phyloP scores from a whole-genome alignment of 35 echinoderm and acorn worm species.

The Nesometra sesokonis region DNA sequence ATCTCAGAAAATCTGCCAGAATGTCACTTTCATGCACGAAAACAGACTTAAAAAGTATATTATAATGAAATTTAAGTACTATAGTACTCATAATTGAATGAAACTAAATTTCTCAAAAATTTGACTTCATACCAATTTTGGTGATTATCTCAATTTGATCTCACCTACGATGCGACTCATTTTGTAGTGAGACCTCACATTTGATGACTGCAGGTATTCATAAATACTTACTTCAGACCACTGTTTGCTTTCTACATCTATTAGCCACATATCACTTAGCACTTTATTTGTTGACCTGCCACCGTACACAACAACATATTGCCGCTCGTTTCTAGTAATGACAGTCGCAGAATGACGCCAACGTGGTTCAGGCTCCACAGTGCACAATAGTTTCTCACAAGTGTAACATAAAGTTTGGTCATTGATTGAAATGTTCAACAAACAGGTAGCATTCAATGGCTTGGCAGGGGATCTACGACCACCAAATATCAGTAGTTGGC shows the following conservation, averaged over 20 bases:
- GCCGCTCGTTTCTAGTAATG: neutral
- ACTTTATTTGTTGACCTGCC: slow-evolving; percentile 29
- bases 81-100: no score
- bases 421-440: slow-evolving; percentile 8
- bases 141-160: no score
- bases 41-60: no score
- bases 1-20: no score
- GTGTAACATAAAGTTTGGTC: neutral
- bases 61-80: no score
- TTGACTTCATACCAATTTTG: no score
- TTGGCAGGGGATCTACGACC: slow-evolving; percentile 79
- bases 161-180: no score
- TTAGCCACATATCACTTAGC: slow-evolving; percentile 37
- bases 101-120: no score
- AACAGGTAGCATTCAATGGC: slow-evolving; percentile 14
- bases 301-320: slow-evolving; percentile 49
- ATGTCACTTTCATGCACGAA: no score
- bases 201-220: no score
- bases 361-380: slow-evolving; percentile 21
- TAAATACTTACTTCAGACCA: neutral
- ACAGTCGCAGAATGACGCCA: slow-evolving; percentile 64
- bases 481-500: slow-evolving; percentile 52
- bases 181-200: no score
- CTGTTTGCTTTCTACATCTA: slow-evolving; percentile 15
- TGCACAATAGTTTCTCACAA: neutral